These are phyloP conservation scores for Chaetodon trifascialis DNA, from an alignment of 2,113 vertebrate genomes.

Conservation along the genomic window DNA sequence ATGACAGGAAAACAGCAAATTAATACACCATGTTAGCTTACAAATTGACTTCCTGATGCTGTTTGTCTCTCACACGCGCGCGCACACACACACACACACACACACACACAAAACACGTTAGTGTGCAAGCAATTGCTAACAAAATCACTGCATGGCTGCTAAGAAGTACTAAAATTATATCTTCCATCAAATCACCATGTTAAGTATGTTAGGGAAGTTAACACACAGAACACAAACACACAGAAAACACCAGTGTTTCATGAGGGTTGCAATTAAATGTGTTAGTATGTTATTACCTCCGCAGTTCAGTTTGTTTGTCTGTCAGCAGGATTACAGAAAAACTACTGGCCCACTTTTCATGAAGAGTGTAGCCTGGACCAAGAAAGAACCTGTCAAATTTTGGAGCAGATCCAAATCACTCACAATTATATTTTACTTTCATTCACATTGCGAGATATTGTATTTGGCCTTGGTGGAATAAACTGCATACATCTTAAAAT, in stretches of 20 bases:
- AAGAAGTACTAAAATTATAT: not conserved
- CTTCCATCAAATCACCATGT: not conserved
- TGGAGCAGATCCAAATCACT: too few species aligned
- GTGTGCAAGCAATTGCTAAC: not conserved
- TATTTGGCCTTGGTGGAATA: too few species aligned
- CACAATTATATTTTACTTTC: too few species aligned
- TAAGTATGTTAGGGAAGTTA: not conserved
- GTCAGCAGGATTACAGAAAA: too few species aligned
- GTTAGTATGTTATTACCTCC: not conserved
- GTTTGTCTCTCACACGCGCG: not conserved
- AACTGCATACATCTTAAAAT: too few species aligned
- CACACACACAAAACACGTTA: not conserved
- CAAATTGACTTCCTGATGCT: not conserved
- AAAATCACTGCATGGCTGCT: not conserved
- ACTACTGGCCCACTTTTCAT: too few species aligned
- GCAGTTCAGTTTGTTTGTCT: too few species aligned
- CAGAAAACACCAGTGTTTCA: not conserved
- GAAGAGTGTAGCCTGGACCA: too few species aligned
- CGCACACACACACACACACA: not conserved
- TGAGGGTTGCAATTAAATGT: not conserved
- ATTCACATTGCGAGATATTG: too few species aligned
- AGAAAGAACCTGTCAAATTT: too few species aligned
- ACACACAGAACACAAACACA: not conserved
- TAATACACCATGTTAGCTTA: not conserved
- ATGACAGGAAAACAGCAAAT: constrained; percentile 50